These are phyloP conservation scores for Drosophila colorata DNA, from an alignment of 2,888 invertebrate species.

Conservation along the genomic window DNA sequence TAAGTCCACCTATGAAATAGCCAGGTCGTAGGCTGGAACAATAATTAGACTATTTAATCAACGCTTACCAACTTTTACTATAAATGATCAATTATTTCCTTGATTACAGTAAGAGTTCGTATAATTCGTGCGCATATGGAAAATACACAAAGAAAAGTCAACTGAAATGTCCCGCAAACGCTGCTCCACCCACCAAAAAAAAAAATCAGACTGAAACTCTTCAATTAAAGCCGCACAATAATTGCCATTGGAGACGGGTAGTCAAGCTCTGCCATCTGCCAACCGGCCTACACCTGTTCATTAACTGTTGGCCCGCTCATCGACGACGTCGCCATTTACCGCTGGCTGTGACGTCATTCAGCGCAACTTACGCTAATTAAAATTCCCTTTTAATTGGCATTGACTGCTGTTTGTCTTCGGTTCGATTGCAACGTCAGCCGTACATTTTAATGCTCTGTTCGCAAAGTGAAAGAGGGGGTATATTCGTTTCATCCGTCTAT, in stretches of 20 bases:
- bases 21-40: background rate
- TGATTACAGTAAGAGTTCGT: background rate
- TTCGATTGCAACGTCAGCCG: conserved; percentile 55
- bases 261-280: background rate
- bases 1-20: background rate
- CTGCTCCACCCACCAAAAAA: background rate
- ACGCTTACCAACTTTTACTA: background rate
- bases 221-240: conserved; percentile 10
- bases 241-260: background rate
- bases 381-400: conserved; percentile 82
- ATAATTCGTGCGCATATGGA: conserved; percentile 1
- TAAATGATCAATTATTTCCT: conserved; percentile 5
- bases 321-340: conserved; percentile 11
- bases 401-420: conserved; percentile 76
- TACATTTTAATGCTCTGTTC: background rate
- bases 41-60: too few relatives aligned
- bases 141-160: background rate
- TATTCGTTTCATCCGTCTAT: too few relatives aligned
- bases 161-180: background rate
- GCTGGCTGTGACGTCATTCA: conserved; percentile 60
- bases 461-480: background rate
- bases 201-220: background rate
- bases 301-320: conserved; percentile 1
- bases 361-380: conserved; percentile 78
- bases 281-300: conserved; percentile 6